A percentile compares a stretch with the other conserved stretches of the same genome.
Conservation (phyloP, 2,888 invertebrate genomes). For the Acanthopleura granulata region DNA sequence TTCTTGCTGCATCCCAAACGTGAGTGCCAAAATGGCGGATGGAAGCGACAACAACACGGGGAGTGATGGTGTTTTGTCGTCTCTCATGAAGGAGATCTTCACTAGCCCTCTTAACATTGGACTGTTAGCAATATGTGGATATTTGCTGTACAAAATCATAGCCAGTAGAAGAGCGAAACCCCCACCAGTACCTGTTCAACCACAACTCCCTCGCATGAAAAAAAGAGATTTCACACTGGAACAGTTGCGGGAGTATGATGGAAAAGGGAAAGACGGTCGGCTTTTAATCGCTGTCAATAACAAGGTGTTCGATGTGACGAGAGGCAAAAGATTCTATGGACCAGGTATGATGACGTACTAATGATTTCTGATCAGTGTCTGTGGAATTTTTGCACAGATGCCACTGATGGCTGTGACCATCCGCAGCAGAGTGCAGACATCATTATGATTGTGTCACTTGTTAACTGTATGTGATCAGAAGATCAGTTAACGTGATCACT, state of each 20-base stretch:
- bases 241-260: constrained; percentile 89
- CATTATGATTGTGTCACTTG: too few species aligned
- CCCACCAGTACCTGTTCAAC: constrained; percentile 69
- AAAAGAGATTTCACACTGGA: constrained; percentile 88
- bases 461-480: too few species aligned
- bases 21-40: constrained; percentile 42
- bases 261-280: constrained; percentile 83
- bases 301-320: constrained; percentile 93
- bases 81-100: constrained; percentile 74
- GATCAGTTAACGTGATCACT: too few species aligned
- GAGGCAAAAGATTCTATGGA: constrained; percentile 90
- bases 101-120: constrained; percentile 81
- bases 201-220: constrained; percentile 84
- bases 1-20: background rate
- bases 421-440: too few species aligned
- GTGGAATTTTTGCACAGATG: too few species aligned
- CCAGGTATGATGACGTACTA: constrained; percentile 77
- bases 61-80: constrained; percentile 39
- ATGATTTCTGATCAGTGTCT: too few species aligned
- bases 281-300: constrained; percentile 94
- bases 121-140: constrained; percentile 78
- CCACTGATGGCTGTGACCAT: too few species aligned
- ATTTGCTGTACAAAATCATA: constrained; percentile 82
- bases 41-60: constrained; percentile 25
- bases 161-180: constrained; percentile 59